Evolutionary conservation across 37 sponge, comb jelly and placozoan genomes (phyloP).

Genomic region (Oscarella lobularis): DNA sequence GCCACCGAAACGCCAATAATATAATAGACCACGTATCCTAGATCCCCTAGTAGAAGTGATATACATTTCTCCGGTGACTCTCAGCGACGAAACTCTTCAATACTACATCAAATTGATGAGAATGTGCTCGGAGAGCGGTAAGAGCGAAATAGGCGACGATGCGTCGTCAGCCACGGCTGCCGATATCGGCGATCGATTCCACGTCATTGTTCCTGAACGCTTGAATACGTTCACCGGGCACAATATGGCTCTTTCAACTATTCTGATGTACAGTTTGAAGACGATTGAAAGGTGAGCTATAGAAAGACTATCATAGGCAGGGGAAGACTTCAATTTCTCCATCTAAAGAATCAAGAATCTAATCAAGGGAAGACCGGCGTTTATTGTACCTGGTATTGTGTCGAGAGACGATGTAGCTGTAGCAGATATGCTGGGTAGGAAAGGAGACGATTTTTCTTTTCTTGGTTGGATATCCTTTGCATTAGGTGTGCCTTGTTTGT

Average conservation of each 20-base stretch:
- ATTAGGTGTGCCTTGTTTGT: slow-evolving; percentile 1
- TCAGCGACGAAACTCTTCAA: slow-evolving; percentile 45
- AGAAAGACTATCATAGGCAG: not conserved
- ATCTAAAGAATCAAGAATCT: slow-evolving; percentile 49
- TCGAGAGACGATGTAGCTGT: slow-evolving; percentile 63
- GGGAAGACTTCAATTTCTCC: not conserved
- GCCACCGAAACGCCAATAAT: too few relatives aligned
- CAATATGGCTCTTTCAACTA: slow-evolving; percentile 61
- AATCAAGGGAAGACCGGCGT: slow-evolving; percentile 49
- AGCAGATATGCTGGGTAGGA: slow-evolving; percentile 51
- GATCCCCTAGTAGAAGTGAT: slow-evolving; percentile 74
- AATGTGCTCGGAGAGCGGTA: slow-evolving; percentile 16
- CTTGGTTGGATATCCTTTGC: not conserved
- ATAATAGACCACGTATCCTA: not conserved
- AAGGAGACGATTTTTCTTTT: not conserved
- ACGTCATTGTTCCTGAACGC: slow-evolving; percentile 63
- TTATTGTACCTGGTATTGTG: slow-evolving; percentile 64
- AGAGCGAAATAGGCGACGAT: not conserved
- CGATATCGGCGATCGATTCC: slow-evolving; percentile 23
- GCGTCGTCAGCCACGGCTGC: not conserved
- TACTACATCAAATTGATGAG: slow-evolving; percentile 62
- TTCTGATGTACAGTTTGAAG: slow-evolving; percentile 62
- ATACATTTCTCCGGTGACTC: slow-evolving; percentile 64
- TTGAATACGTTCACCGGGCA: slow-evolving; percentile 29
- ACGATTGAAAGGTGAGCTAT: slow-evolving; percentile 16